phyloP scores from a whole-genome alignment of 2,888 invertebrate species.

The Andrena fulva region DNA sequence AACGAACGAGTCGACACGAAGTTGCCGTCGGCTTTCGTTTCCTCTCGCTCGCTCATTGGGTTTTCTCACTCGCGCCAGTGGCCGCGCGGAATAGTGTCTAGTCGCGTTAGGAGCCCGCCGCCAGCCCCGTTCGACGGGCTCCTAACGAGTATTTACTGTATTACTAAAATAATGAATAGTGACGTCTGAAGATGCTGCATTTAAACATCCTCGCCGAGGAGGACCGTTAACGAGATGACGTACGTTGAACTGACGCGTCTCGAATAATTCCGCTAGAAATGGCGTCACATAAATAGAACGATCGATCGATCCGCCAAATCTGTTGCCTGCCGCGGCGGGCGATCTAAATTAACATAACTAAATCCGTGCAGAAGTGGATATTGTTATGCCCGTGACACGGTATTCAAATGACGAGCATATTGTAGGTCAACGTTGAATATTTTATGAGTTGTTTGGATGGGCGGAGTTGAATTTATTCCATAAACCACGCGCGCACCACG shows the following conservation, averaged over 20 bases:
- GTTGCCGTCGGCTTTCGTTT: too few species aligned
- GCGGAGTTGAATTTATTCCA: slow-evolving; percentile 57
- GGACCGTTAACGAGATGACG: slow-evolving; percentile 17
- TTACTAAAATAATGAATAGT: too few species aligned
- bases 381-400: slow-evolving; percentile 57
- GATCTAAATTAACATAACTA: slow-evolving; percentile 46
- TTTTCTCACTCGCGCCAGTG: too few species aligned
- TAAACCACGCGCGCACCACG: slow-evolving; percentile 32
- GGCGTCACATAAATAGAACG: slow-evolving; percentile 21
- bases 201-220: background rate
- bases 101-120: too few species aligned
- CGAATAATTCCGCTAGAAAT: background rate
- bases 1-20: too few species aligned
- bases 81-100: too few species aligned
- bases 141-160: too few species aligned
- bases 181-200: background rate
- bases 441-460: slow-evolving; percentile 59
- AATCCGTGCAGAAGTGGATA: slow-evolving; percentile 55
- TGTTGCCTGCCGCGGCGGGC: slow-evolving; percentile 27
- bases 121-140: too few species aligned
- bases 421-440: slow-evolving; percentile 60
- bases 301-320: slow-evolving; percentile 34
- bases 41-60: too few species aligned
- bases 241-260: background rate
- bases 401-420: slow-evolving; percentile 59